Evolutionary conservation across 2,888 invertebrate species (phyloP), one percentile per base, ranked within the genome.

Genomic region (Drosophila antonietae): DNA sequence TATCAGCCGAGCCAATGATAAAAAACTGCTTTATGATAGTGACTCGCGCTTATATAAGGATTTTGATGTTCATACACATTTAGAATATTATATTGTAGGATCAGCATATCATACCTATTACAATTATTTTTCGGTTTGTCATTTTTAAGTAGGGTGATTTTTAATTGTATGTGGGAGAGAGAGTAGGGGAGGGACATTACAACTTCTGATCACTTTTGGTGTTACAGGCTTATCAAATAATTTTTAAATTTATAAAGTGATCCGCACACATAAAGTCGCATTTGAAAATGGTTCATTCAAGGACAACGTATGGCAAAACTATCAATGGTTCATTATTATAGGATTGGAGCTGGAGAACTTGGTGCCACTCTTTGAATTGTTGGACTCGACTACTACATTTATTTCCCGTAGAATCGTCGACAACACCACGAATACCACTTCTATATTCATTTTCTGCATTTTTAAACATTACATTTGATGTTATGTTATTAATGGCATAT

Each of bases 231-330:
- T 37, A 65, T 12, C 23, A 64, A 68, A 52, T 20, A 53, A 18
- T 56, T 15, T 31, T 5, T 23, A 15, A 20, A 37, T 15, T 9
- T 23, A 23, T 15, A 9, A 20, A 52, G 14, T 35, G 20, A 37
- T 53, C 23, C 33, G 14, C 14, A 55, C 46, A 51, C 33, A 61
- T 57, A 37, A 14, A 20, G 15, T 43, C 43, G 49, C 28, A 51
- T 57, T 47, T 28, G 56, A 14, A 55, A 57, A 31, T 47, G 47
- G 41, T 70, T 93, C 94, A 98, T 95, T 98, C 98, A 94, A 98
- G 96, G 93, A 98, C 96, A 94, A 98, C 98, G 94, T 99, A 99
- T 94, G 98, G 98, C 95, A 98, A 95, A 94, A 98, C 97, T 93
- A 97, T 95, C 92, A 98, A 95, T 91, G 95, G 94, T 92, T 97